Evolutionary conservation across 1,140 invertebrate species (phyloP).

Genomic region (Cyclargus thomasi): DNA sequence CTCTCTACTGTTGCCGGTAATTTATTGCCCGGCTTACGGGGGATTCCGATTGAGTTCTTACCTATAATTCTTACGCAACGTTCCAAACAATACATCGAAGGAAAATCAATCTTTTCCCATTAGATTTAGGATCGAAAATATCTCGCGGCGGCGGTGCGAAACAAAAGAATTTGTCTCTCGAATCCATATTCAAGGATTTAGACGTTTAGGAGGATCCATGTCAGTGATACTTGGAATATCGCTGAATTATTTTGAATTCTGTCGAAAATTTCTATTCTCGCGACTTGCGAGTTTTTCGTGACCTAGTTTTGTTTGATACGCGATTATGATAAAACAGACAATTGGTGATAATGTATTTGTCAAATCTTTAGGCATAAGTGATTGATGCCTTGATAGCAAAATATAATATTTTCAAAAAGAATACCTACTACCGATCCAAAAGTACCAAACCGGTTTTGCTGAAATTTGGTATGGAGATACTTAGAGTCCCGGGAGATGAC

Average conservation of each 20-base stretch:
- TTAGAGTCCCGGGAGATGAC: no score
- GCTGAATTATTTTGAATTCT: constrained; percentile 8
- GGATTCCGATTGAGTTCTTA: constrained; percentile 48
- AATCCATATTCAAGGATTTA: constrained; percentile 10
- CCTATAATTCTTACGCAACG: constrained; percentile 18
- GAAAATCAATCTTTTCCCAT: constrained; percentile 17
- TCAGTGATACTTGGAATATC: constrained; percentile 2
- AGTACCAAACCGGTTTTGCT: no score
- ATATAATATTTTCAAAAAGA: no score
- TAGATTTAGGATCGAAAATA: constrained; percentile 4
- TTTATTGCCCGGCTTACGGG: constrained; percentile 50
- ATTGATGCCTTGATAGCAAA: no score
- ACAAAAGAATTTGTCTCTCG: constrained; percentile 10
- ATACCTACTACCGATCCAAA: no score
- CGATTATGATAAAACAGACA: no score
- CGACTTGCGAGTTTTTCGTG: not conserved
- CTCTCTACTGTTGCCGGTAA: constrained; percentile 48
- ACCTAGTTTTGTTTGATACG: not conserved
- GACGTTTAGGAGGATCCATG: constrained; percentile 11
- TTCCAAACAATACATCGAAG: not conserved
- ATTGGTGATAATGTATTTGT: no score
- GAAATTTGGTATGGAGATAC: no score
- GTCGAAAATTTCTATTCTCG: not conserved
- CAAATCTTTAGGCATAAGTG: no score
- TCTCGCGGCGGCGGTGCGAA: not conserved